phyloP scores from a whole-genome alignment of 2,797 vertebrate genomes.

The Antrozous pallidus region DNA sequence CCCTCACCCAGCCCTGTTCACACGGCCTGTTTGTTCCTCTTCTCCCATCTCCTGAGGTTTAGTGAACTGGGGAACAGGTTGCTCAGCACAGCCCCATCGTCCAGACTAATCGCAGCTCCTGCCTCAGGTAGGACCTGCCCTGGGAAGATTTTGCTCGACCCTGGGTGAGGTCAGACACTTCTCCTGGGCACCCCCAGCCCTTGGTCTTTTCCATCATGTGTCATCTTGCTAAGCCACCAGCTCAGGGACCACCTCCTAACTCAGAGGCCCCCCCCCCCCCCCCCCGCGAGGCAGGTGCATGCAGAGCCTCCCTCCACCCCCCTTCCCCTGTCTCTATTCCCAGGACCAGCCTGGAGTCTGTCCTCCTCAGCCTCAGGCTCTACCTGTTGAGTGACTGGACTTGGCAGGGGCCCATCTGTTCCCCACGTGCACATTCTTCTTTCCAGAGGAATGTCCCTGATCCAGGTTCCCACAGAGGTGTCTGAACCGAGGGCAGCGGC shows the following conservation, averaged over 20 bases:
- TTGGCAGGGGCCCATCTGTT: background rate
- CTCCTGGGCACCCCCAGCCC: background rate
- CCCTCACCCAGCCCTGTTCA: accelerated
- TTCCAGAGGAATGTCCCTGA: conserved; percentile 21
- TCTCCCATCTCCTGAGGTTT: too few relatives aligned
- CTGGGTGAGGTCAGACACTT: background rate
- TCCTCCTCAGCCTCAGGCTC: accelerated
- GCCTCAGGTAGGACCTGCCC: accelerated
- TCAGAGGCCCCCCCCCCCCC: too few relatives aligned
- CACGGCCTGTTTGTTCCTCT: too few relatives aligned
- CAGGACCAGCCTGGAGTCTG: accelerated
- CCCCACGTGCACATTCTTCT: background rate
- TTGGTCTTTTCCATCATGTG: accelerated
- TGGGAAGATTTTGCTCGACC: background rate
- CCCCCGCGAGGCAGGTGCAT: accelerated
- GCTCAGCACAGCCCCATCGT: accelerated
- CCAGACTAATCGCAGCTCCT: background rate
- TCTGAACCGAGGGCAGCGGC: background rate
- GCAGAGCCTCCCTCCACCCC: too few relatives aligned
- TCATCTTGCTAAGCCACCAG: accelerated
- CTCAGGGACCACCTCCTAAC: background rate
- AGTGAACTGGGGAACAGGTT: background rate
- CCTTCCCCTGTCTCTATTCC: accelerated
- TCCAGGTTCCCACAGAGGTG: conserved; percentile 51
- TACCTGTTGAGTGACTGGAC: background rate